Evolutionary conservation across 2,113 vertebrate genomes (phyloP).

Genomic region (Trochalopteron elliotii): DNA sequence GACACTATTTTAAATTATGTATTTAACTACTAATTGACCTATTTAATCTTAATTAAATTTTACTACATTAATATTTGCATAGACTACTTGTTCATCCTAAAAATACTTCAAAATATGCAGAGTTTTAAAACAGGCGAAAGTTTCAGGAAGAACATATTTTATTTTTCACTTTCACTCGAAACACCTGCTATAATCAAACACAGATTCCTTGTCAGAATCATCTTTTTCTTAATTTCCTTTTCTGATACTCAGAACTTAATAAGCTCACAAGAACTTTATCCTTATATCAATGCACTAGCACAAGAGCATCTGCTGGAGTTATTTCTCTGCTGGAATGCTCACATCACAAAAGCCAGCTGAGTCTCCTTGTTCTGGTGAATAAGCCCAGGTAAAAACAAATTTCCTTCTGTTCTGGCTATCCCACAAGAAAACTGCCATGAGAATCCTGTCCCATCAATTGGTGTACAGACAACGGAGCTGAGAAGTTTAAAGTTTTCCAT

Average conservation of each 20-base stretch:
- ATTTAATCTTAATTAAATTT: background rate
- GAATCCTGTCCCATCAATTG: background rate
- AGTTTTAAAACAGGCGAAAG: background rate
- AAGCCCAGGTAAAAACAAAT: background rate
- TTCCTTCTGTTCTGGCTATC: background rate
- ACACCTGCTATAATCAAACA: background rate
- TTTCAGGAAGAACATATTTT: background rate
- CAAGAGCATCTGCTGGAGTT: background rate
- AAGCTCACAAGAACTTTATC: background rate
- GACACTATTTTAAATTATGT: background rate
- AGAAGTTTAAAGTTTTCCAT: background rate
- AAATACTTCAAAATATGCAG: background rate
- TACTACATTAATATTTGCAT: background rate
- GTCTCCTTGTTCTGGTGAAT: background rate
- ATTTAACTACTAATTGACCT: background rate
- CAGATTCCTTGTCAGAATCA: background rate
- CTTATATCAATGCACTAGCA: background rate
- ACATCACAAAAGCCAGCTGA: background rate
- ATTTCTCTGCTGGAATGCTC: background rate
- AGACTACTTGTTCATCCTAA: background rate
- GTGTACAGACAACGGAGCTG: background rate
- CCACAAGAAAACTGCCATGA: background rate
- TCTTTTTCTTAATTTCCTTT: background rate
- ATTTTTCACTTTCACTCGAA: background rate
- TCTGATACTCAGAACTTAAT: background rate